Evolutionary conservation across 1,140 invertebrate species (phyloP).

Genomic region (Maconellicoccus hirsutus): DNA sequence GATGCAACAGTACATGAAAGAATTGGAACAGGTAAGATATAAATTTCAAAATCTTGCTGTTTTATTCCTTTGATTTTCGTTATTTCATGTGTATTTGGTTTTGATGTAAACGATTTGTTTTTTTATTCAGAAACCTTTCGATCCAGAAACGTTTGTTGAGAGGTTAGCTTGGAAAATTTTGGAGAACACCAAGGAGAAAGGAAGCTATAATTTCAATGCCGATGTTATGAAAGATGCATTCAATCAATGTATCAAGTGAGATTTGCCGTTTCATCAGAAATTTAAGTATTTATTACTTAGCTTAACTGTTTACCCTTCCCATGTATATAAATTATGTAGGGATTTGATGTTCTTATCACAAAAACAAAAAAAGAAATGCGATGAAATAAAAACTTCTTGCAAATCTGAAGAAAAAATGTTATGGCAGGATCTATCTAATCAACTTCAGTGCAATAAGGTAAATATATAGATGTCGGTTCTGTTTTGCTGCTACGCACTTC

Average conservation of each 20-base stretch:
- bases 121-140: slow-evolving; percentile 87
- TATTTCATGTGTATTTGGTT: too few relatives aligned
- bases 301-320: too few relatives aligned
- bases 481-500: slow-evolving; percentile 18
- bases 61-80: too few relatives aligned
- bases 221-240: slow-evolving; percentile 79
- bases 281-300: neutral
- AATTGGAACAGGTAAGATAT: slow-evolving; percentile 32
- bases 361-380: slow-evolving; percentile 75
- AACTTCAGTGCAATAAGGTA: slow-evolving; percentile 80
- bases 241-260: slow-evolving; percentile 73
- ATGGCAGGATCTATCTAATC: slow-evolving; percentile 62
- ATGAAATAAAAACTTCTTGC: slow-evolving; percentile 66
- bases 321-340: slow-evolving; percentile 35
- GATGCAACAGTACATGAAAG: slow-evolving; percentile 32
- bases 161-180: slow-evolving; percentile 86
- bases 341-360: slow-evolving; percentile 67
- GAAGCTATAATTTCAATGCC: slow-evolving; percentile 52
- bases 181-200: slow-evolving; percentile 55
- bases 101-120: slow-evolving; percentile 16
- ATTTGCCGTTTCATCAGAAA: neutral
- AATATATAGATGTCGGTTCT: too few relatives aligned
- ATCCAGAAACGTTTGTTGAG: slow-evolving; percentile 95
- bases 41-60: neutral
- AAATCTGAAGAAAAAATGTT: slow-evolving; percentile 78